These are phyloP conservation scores for Ethmia dodecea DNA, from an alignment of 2,888 invertebrate genomes.

Conservation along the genomic window DNA sequence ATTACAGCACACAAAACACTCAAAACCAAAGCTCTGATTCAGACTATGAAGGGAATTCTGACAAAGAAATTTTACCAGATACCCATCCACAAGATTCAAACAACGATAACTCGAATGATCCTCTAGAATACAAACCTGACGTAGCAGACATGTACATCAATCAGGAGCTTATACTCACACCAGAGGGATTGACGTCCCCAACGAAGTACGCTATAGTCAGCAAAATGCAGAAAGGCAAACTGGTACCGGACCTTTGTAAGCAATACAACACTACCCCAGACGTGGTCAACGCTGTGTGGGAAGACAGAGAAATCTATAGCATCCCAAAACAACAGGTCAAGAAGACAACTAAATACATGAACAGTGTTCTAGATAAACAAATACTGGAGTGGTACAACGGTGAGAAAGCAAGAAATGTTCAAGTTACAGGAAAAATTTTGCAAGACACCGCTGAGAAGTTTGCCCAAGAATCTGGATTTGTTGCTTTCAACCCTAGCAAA, in stretches of 20 bases:
- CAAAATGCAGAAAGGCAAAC: slow-evolving; percentile 40
- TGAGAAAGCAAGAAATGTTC: slow-evolving; percentile 26
- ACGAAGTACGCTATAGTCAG: slow-evolving; percentile 38
- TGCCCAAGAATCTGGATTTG: slow-evolving; percentile 37
- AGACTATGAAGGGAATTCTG: too few relatives aligned
- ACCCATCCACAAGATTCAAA: too few relatives aligned
- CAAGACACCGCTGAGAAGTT: slow-evolving; percentile 36
- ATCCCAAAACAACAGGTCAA: slow-evolving; percentile 28
- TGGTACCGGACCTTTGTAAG: slow-evolving; percentile 30
- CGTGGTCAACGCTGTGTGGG: slow-evolving; percentile 36
- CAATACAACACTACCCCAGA: background rate
- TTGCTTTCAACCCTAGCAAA: slow-evolving; percentile 39
- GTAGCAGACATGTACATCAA: too few relatives aligned
- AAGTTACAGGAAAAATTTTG: slow-evolving; percentile 36
- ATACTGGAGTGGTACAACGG: slow-evolving; percentile 35
- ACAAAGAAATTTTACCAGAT: too few relatives aligned
- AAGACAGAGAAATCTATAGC: slow-evolving; percentile 34
- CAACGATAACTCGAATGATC: too few relatives aligned
- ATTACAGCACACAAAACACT: too few relatives aligned
- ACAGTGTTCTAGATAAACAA: slow-evolving; percentile 28
- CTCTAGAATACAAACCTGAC: too few relatives aligned
- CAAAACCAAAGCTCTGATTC: too few relatives aligned
- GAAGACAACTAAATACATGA: slow-evolving; percentile 30
- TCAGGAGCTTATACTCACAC: slow-evolving; percentile 11
- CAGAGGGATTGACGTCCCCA: slow-evolving; percentile 27